Percentiles rank a stretch among this genome's conserved stretches.
These are phyloP conservation scores for Philypnodon macrostomus DNA, from an alignment of 2,797 vertebrate species.

Conservation along the genomic window DNA sequence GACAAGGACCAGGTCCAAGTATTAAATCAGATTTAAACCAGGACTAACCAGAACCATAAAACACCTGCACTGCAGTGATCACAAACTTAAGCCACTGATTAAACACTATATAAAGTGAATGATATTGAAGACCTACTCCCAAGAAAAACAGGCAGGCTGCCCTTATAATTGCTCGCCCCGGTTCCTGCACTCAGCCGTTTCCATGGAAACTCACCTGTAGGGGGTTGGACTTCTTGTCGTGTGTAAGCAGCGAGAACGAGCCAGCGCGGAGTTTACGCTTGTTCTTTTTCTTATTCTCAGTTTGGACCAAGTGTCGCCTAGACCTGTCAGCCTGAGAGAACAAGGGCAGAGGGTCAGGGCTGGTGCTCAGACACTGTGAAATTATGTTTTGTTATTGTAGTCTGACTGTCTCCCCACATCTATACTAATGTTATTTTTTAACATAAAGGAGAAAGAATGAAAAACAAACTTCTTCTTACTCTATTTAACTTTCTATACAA, in stretches of 20 bases:
- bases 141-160: conserved; percentile 38
- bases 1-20: too few species aligned
- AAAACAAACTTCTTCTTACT: too few species aligned
- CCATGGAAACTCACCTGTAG: conserved; percentile 72
- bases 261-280: conserved; percentile 62
- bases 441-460: too few species aligned
- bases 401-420: not conserved
- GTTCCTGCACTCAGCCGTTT: conserved; percentile 44
- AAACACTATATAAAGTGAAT: too few species aligned
- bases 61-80: too few species aligned
- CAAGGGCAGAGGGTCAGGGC: conserved; percentile 15
- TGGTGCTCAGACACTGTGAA: conserved; percentile 1
- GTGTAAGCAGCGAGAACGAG: conserved; percentile 67
- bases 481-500: too few species aligned
- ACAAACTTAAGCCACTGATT: too few species aligned
- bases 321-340: conserved; percentile 62
- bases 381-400: not conserved
- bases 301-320: conserved; percentile 62
- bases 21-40: too few species aligned
- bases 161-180: conserved; percentile 38
- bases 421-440: too few species aligned
- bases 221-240: conserved; percentile 55
- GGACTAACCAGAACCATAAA: too few species aligned
- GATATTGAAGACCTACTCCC: too few species aligned
- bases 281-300: conserved; percentile 58